Base-by-base conservation (phyloP, 2,888 invertebrate genomes). In the Eristalis tenax region DNA sequence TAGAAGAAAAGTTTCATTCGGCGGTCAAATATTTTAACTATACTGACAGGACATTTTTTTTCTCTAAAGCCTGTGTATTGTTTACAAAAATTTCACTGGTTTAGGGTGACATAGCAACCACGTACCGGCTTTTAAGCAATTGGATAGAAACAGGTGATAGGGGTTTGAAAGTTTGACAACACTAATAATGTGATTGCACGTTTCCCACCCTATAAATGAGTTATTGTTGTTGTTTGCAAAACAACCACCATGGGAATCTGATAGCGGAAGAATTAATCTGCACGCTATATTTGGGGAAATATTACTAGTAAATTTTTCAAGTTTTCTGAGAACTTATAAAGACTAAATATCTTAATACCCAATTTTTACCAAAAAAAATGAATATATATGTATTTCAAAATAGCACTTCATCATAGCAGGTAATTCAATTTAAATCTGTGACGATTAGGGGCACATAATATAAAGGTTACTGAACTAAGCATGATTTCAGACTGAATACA, bases 41-140 rank as follows among this genome's bases (percentile, higher is more conserved):
- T n/a, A 82, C 86, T 86, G 78, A 78, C 63, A 43, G 57, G n/a
- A 26, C 23, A 26, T 32, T 38, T 65, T 22, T 56, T 76, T 59
- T 73, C 43, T 23, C 23, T 43, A 38, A 8, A 70, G 18, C 23
- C n/a, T n/a, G n/a, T n/a, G 32, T 69, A 78, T 38, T 86, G 86
- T 86, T 86, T 86, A 86, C 78, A 83, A 76, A 73, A 78, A 65
- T 83, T 75, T 70, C 56, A 70, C 22, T 66, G 22, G 15, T 15
- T 15, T 43, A 28, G 66, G 83, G 78, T 86, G 78, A 75, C 86
- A 86, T 86, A 86, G 86, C 86, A 86, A 86, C 86, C 86, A 66
- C 57, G 63, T 70, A 71, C 86, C 82, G 82, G 83, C 59, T 59
- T 76, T 79, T n/a, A 38, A 32, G n/a, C 15, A 66, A 57, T 35